Evolutionary conservation across 2,888 invertebrate species (phyloP), one percentile per base, ranked within the genome.

Genomic region (Endotricha flammealis): DNA sequence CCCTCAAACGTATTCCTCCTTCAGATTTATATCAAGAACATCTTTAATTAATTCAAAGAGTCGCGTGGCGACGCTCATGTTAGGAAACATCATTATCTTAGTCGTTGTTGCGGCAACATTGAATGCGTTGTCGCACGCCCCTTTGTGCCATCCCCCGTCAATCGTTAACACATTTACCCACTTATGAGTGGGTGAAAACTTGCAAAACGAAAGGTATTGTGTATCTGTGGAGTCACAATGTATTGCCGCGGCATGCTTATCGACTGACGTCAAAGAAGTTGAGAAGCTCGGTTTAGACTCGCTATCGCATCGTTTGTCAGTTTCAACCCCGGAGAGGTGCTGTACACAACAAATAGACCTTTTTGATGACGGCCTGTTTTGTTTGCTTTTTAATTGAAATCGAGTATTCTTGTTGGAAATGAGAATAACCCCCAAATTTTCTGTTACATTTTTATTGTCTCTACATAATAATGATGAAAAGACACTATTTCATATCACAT

Each of bases 151-250:
- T 52, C 70, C 68, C 69, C 62, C 59, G 68, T 75, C 79, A 69
- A 82, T 83, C 73, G 79, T 60, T 79, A 83, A 75, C 85, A 83
- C 81, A 83, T 83, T 83, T 77, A 85, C 85, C 82, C 66, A 83
- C 79, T 83, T 83, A 74, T 50, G 57, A 64, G 58, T 70, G 65
- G 68, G 71, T 81, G 83, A 82, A 85, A 85, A 86, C 82, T 83
- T 81, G 77, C 75, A 73, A 81, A 82, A 81, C 72, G 77, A 69
- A 76, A 65, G 30, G 57, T 60, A 74, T 82, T 85, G 82, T 82
- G 57, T 58, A 57, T 55, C 61, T 57, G 58, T 46, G 48, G 48
- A 47, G 49, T 57, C 60, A 75, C 71, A 72, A 68, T 61, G 64
- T 61, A 55, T 61, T 60, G 44, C 47, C 54, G 20, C 20, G 54